These are phyloP conservation scores for Hippolais icterina DNA, from an alignment of 2,113 vertebrate genomes.

Conservation along the genomic window DNA sequence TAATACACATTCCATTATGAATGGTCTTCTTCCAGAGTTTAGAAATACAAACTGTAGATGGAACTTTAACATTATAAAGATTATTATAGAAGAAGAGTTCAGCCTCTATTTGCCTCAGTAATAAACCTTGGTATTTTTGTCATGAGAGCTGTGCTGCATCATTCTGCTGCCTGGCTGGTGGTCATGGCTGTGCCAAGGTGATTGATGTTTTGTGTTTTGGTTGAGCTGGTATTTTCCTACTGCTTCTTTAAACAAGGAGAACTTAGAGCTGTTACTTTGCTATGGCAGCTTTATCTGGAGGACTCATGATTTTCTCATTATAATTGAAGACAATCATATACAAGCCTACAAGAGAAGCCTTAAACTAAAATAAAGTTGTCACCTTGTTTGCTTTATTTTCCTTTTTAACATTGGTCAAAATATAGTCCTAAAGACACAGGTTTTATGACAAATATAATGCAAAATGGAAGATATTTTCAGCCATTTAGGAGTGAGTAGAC, in stretches of 20 bases:
- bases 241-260: not conserved
- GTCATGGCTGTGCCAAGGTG: not conserved
- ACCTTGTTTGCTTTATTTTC: not conserved
- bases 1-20: not conserved
- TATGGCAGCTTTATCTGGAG: not conserved
- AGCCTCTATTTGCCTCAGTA: not conserved
- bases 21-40: not conserved
- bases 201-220: not conserved
- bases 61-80: not conserved
- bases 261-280: not conserved
- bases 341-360: not conserved
- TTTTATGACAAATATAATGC: not conserved
- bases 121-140: not conserved
- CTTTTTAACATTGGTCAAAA: not conserved
- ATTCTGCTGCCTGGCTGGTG: not conserved
- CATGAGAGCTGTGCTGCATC: not conserved
- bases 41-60: not conserved
- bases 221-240: not conserved
- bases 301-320: not conserved
- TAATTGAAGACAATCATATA: not conserved
- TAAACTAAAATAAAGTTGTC: not conserved
- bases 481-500: not conserved
- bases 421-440: not conserved
- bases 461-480: not conserved
- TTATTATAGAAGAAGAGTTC: not conserved